Evolutionary conservation across 2,113 vertebrate genomes (phyloP).

Genomic region (Formicarius rufipectus): DNA sequence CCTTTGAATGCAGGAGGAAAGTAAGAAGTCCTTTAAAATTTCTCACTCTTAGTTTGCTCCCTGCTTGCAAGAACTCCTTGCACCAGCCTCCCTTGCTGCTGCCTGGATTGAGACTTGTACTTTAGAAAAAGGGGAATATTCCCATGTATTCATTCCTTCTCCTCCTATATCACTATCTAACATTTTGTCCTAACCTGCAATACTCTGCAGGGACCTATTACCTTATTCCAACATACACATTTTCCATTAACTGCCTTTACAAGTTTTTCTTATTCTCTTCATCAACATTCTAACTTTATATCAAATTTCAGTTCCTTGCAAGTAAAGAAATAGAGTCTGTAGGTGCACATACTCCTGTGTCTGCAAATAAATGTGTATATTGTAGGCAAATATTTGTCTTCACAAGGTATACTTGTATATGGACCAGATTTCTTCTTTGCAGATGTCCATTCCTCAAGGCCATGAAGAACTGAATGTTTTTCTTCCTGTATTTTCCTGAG

Average conservation of each 20-base stretch:
- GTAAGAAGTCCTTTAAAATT: background rate
- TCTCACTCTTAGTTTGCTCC: background rate
- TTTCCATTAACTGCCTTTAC: conserved; percentile 60
- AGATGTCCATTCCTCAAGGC: background rate
- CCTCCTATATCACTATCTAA: conserved; percentile 17
- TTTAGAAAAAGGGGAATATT: conserved; percentile 9
- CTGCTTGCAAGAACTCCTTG: background rate
- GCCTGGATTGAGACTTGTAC: background rate
- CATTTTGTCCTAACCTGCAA: conserved; percentile 33
- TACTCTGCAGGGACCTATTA: conserved; percentile 66
- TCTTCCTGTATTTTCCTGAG: background rate
- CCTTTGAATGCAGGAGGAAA: background rate
- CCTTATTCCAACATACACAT: conserved; percentile 61
- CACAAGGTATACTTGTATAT: background rate
- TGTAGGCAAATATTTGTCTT: conserved; percentile 37
- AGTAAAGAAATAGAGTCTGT: background rate
- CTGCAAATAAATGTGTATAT: background rate
- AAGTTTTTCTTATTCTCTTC: conserved; percentile 30
- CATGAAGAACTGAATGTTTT: background rate
- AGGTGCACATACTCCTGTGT: background rate
- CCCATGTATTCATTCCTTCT: background rate
- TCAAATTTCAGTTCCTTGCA: conserved; percentile 30
- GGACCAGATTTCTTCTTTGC: conserved; percentile 7
- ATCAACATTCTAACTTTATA: background rate
- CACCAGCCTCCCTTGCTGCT: background rate